Base-by-base conservation (phyloP, 2,113 vertebrate species). In the Chaetura pelagica region DNA sequence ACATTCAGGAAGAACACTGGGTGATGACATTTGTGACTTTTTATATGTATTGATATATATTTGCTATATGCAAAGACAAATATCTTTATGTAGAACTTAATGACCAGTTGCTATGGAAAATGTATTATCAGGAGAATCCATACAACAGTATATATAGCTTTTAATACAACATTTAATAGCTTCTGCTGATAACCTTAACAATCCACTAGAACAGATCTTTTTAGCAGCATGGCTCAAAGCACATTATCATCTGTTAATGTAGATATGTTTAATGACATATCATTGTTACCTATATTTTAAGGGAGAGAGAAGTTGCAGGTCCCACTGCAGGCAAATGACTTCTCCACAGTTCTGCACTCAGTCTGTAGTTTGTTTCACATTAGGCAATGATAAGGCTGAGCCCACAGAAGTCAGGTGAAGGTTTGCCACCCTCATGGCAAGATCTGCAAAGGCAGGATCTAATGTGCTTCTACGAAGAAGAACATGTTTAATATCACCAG, bases 91-190 rank as follows among this genome's bases (percentile, higher is more conserved):
- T 4, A 42, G 42, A 77, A 52, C 35, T 34, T 27, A 76, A 69
- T 35, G n/a, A 48, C n/a, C 72, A 30, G 27, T 81, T 89, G 51
- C 80, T 87, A 29, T 1, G 5, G 58, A 74, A 95, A 89, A 69
- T 3, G 5, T 23, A n/a, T 0, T 20, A 30, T 9, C 30, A 82
- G 32, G 21, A 68, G 48, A 69, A 73, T 57, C 40, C 26, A 7
- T 26, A 19, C 42, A n/a, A 49, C 5, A 46, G 2, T 8, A 7
- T 20, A 8, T 38, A 38, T 38, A 38, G 38, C 38, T 38, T 38
- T 38, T 38, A 38, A 38, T 38, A 38, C 38, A 38, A 38, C 27
- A 63, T 63, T 67, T 63, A 69, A 57, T 0, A 0, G 0, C 0
- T 48, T 49, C 52, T 79, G 26, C 22, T 64, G 54, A 35, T 35